Percentiles rank a stretch among this genome's conserved stretches.
These are phyloP conservation scores for Actenoides lindsayi DNA, from an alignment of 2,113 vertebrate species.

Conservation along the genomic window DNA sequence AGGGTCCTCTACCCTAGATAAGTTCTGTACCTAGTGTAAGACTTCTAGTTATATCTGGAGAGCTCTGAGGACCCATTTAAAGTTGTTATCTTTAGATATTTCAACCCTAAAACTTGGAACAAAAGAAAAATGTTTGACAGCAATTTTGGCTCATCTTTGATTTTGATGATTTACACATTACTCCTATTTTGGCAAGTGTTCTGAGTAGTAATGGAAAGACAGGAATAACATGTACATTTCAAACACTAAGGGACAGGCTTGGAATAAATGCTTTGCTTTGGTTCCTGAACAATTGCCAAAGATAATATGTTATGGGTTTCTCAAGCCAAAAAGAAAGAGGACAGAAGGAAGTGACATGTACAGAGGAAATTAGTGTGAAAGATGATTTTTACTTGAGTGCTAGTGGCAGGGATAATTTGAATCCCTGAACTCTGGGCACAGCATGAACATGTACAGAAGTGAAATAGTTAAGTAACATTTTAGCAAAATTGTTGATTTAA, in stretches of 20 bases:
- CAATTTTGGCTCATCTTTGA: background rate
- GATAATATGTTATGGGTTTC: background rate
- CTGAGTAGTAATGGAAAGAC: conserved; percentile 8
- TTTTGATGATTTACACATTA: conserved; percentile 19
- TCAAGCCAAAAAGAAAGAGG: conserved; percentile 10
- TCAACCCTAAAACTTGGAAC: background rate
- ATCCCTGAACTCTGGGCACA: background rate
- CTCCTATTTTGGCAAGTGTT: conserved; percentile 19
- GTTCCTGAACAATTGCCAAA: conserved; percentile 48
- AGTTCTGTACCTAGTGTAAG: background rate
- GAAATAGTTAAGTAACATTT: background rate
- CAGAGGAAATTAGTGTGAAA: conserved; percentile 24
- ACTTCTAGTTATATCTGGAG: background rate
- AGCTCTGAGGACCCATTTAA: background rate
- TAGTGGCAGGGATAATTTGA: background rate
- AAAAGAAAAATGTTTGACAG: background rate
- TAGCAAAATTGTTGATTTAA: background rate
- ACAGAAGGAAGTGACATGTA: background rate
- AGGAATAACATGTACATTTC: conserved; percentile 37
- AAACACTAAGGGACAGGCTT: conserved; percentile 5
- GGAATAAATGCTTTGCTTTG: conserved; percentile 18
- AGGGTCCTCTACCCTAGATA: background rate
- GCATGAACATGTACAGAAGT: background rate
- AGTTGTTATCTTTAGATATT: background rate
- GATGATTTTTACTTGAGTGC: conserved; percentile 23